These are phyloP conservation scores for Mellivora capensis DNA, from an alignment of 2,113 vertebrate genomes.

Conservation along the genomic window DNA sequence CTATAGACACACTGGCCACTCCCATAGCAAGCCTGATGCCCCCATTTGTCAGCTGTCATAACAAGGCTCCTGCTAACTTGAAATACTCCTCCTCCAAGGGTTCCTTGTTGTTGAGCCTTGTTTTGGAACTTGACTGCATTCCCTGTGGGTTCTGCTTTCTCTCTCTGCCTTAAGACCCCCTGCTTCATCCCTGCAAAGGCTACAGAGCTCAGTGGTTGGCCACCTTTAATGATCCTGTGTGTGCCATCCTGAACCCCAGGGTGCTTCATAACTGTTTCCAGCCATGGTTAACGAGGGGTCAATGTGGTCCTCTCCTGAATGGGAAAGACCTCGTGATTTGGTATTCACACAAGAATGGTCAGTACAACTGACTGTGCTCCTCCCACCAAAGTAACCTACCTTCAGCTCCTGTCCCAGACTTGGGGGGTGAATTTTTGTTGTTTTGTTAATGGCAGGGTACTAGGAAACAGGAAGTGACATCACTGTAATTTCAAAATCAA, in stretches of 20 bases:
- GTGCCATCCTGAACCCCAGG: neutral
- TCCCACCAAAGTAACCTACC: neutral
- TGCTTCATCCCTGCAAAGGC: accelerated
- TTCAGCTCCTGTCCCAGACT: neutral
- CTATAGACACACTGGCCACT: neutral
- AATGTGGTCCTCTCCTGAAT: too few relatives aligned
- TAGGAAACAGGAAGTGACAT: neutral
- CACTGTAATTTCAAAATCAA: neutral
- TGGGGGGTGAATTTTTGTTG: neutral
- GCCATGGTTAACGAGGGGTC: accelerated
- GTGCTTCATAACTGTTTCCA: too few relatives aligned
- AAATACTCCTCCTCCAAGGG: neutral
- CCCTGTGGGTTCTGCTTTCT: neutral
- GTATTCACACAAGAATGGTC: neutral
- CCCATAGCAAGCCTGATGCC: neutral
- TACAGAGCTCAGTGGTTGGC: neutral
- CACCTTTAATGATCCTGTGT: neutral
- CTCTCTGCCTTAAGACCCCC: neutral
- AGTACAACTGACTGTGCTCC: neutral
- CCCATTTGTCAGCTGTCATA: neutral
- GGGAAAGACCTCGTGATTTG: neutral
- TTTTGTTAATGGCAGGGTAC: too few relatives aligned
- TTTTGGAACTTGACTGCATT: neutral
- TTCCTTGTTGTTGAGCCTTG: neutral
- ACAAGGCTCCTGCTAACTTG: neutral